Evolutionary conservation across 2,888 invertebrate species (phyloP), one percentile per base, ranked within the genome.

Genomic region (Cynaeus angustus): DNA sequence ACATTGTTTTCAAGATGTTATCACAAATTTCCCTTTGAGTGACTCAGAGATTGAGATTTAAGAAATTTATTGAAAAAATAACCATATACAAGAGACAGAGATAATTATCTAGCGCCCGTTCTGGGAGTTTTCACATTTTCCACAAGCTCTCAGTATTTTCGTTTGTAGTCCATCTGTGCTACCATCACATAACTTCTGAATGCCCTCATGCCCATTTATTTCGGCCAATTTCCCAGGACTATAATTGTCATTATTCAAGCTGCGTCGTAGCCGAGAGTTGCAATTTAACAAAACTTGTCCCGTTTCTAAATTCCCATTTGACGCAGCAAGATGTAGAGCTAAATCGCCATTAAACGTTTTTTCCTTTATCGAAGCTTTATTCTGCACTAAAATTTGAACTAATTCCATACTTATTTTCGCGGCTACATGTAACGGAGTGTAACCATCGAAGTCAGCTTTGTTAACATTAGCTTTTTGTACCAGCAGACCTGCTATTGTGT

Each of bases 301-400:
- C 1, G 33, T 33, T n/a, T 9, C 16, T 5, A 43, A 26, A 64
- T 77, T 75, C 7, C 78, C 77, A 28, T 59, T 53, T 16, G 73
- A 73, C 12, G 77, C 77, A 41, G 79, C 78, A 12, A 76, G 65
- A 46, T 80, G 79, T 3, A 80, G 41, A 1, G 79, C 75, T 1
- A 75, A 48, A 66, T 78, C 78, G 8, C 77, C 78, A 30, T 76
- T 62, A 10, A 71, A 56, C 7, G 78, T 78, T 14, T 61, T 41
- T 7, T 56, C 14, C 16, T 75, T 66, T 1, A 30, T 14, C 26
- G 50, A 55, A 2, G 78, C 77, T 14, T 72, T 71, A 43, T 74
- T 65, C 43, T 71, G 65, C 9, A 79, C 26, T 33, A 79, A 66
- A 1, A 74, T 14, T 53, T 73, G 68, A 3, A 75, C 53, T 3